phyloP scores from a whole-genome alignment of 2,797 vertebrate genomes.

The Tauraco hartlaubi region DNA sequence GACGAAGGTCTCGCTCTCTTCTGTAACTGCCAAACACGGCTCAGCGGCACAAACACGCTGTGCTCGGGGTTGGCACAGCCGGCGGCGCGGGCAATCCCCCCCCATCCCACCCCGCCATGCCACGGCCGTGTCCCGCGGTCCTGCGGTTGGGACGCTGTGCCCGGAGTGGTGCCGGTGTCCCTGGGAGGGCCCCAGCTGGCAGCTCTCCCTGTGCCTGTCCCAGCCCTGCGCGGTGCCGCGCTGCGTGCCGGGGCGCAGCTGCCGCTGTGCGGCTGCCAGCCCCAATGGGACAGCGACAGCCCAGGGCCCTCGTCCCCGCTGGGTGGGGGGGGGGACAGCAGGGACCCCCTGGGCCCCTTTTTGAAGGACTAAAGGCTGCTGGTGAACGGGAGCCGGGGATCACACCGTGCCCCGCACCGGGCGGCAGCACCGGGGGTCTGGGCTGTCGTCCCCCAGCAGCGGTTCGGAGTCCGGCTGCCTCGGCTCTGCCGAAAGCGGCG shows the following conservation, averaged over 20 bases:
- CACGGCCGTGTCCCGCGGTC: rapidly evolving
- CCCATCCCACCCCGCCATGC: rapidly evolving
- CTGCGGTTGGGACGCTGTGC: rapidly evolving
- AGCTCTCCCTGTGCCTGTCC: not conserved
- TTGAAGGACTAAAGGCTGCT: not conserved
- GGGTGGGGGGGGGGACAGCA: rapidly evolving
- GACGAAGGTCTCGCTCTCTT: not conserved
- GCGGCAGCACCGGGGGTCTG: rapidly evolving
- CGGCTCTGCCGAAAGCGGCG: rapidly evolving
- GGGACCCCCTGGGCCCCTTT: not conserved
- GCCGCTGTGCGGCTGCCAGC: not conserved
- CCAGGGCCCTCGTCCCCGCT: rapidly evolving
- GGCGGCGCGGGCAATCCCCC: rapidly evolving
- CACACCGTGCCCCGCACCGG: rapidly evolving
- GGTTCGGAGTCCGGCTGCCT: rapidly evolving
- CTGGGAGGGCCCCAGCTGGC: not conserved
- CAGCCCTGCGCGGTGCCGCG: not conserved
- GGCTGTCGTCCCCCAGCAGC: not conserved
- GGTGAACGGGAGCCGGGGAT: rapidly evolving
- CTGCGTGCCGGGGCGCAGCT: not conserved
- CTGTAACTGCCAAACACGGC: too few relatives aligned
- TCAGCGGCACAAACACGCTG: not conserved
- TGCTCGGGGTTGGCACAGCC: not conserved
- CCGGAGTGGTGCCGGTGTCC: rapidly evolving
- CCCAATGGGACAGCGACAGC: rapidly evolving